These are phyloP conservation scores for Macrosiphum euphorbiae DNA, from an alignment of 2,888 invertebrate species.

Conservation along the genomic window DNA sequence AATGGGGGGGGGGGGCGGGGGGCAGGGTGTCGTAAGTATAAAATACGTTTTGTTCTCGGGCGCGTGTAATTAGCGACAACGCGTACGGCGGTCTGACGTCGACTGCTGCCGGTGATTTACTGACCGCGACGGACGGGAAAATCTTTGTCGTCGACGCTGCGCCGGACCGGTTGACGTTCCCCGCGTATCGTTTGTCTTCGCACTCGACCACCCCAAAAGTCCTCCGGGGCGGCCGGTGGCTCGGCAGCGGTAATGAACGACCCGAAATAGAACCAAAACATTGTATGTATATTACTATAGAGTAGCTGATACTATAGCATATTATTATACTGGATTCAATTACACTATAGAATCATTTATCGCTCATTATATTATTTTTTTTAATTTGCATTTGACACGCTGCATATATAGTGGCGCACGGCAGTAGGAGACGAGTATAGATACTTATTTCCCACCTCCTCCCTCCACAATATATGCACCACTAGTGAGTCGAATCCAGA, in stretches of 20 bases:
- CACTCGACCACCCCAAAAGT: background rate
- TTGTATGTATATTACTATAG: too few species aligned
- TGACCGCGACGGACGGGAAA: background rate
- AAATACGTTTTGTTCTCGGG: conserved; percentile 50
- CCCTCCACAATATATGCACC: too few species aligned
- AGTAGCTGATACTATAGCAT: too few species aligned
- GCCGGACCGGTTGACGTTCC: conserved; percentile 11
- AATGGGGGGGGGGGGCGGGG: background rate
- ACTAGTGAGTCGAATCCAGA: too few species aligned
- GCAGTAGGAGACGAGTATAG: too few species aligned
- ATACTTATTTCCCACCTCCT: too few species aligned
- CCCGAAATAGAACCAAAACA: background rate
- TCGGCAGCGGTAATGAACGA: background rate
- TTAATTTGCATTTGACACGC: too few species aligned
- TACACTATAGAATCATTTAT: too few species aligned
- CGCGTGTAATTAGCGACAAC: conserved; percentile 54
- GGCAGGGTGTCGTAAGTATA: background rate
- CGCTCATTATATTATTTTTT: too few species aligned
- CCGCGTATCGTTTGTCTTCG: conserved; percentile 21
- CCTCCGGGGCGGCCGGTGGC: background rate
- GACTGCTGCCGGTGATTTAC: conserved; percentile 11
- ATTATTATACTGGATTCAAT: too few species aligned
- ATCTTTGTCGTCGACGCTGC: background rate
- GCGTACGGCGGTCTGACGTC: conserved; percentile 21
- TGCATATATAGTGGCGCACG: too few species aligned